Evolutionary conservation across 1,140 invertebrate genomes (phyloP).

Genomic region (Triops cancriformis): DNA sequence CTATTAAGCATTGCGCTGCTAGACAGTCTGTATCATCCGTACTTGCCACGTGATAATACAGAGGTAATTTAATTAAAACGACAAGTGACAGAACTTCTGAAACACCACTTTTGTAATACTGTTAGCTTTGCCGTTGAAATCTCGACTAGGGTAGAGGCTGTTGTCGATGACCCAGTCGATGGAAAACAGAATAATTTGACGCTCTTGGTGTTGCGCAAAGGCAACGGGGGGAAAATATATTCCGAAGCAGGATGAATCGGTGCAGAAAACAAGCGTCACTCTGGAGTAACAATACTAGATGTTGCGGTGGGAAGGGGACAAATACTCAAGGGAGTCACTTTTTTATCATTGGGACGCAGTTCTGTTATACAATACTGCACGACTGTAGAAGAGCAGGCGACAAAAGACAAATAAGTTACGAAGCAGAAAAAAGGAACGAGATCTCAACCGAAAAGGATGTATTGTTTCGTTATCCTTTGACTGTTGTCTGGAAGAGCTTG

Average conservation of each 20-base stretch:
- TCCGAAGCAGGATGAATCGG: background rate
- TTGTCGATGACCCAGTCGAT: background rate
- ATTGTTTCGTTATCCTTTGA: background rate
- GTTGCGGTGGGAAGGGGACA: background rate
- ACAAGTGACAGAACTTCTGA: too few relatives aligned
- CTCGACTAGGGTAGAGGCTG: background rate
- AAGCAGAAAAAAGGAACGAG: background rate
- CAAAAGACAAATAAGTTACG: background rate
- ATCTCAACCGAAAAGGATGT: background rate
- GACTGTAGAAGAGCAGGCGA: background rate
- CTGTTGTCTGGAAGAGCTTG: background rate
- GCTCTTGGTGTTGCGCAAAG: background rate
- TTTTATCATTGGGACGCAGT: background rate
- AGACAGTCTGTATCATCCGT: too few relatives aligned
- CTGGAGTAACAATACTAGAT: background rate
- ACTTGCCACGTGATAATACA: too few relatives aligned
- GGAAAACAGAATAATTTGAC: background rate
- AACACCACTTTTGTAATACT: background rate
- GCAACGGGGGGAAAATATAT: background rate
- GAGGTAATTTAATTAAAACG: too few relatives aligned
- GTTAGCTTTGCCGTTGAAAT: background rate
- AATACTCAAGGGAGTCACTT: background rate
- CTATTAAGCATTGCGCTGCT: too few relatives aligned
- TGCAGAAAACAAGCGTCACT: slow-evolving; percentile 9
- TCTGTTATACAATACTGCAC: background rate